These are phyloP conservation scores for Peromyscus leucopus DNA, from an alignment of 2,113 vertebrate species.

Conservation along the genomic window DNA sequence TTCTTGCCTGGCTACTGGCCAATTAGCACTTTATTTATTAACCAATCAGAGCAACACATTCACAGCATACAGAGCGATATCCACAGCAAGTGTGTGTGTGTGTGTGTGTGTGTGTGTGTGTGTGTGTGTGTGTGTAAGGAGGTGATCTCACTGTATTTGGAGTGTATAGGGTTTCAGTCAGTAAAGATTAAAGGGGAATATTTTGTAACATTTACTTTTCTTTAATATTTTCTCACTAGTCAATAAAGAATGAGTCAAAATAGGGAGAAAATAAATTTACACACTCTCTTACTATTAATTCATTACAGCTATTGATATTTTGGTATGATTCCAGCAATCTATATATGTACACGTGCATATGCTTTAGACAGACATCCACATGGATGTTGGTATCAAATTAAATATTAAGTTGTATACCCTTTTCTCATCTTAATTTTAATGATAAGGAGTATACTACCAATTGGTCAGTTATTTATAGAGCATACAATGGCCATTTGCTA, in stretches of 20 bases:
- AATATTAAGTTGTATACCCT: background rate
- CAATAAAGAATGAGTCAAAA: background rate
- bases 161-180: background rate
- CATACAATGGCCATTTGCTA: background rate
- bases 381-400: background rate
- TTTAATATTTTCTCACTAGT: background rate
- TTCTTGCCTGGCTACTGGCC: no score
- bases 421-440: slow-evolving; percentile 15
- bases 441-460: background rate
- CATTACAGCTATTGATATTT: slow-evolving; percentile 34
- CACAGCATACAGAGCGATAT: no score
- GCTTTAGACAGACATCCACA: background rate
- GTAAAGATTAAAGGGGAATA: background rate
- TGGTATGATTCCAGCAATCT: background rate
- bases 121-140: background rate
- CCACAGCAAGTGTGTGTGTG: background rate
- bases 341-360: background rate
- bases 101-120: background rate
- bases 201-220: slow-evolving; percentile 19
- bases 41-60: no score
- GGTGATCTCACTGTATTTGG: background rate
- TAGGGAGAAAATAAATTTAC: background rate
- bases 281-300: background rate
- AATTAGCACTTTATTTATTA: no score
- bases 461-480: background rate